These are phyloP conservation scores for Exephanes ischioxanthus DNA, from an alignment of 2,888 invertebrate species.

Conservation along the genomic window DNA sequence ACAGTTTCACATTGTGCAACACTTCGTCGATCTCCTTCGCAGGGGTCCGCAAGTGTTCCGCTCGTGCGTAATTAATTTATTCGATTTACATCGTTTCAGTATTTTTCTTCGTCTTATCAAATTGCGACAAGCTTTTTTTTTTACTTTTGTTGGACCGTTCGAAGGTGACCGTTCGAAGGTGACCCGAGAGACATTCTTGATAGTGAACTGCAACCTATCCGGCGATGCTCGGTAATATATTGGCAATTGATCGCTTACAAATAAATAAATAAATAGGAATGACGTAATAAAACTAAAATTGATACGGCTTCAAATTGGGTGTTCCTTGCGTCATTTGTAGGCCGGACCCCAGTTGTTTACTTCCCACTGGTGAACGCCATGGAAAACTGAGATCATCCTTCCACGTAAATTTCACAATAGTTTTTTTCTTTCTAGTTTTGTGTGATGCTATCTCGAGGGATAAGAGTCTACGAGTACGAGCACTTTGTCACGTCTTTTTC, in stretches of 20 bases:
- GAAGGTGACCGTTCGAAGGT: slow-evolving; percentile 4
- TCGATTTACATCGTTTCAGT: background rate
- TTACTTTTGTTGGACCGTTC: background rate
- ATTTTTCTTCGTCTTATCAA: background rate
- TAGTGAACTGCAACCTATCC: background rate
- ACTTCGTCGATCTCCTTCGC: slow-evolving; percentile 43
- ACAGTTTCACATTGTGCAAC: background rate
- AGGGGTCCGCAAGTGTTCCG: slow-evolving; percentile 28
- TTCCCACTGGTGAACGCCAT: background rate
- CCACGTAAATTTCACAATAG: background rate
- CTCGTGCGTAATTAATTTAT: slow-evolving; percentile 6
- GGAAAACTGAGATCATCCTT: background rate
- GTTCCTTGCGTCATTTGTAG: background rate
- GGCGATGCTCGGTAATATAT: background rate
- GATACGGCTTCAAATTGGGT: background rate
- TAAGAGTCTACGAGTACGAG: background rate
- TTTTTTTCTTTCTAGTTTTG: background rate
- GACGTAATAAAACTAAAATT: no score
- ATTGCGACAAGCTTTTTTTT: background rate
- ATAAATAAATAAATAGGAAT: no score
- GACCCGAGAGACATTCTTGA: background rate
- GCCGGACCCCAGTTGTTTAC: background rate
- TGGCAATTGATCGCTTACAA: no score
- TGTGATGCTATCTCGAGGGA: background rate
- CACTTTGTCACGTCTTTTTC: slow-evolving; percentile 41